A percentile compares a stretch with the other conserved stretches of the same genome.
Conservation (phyloP, 2,113 vertebrate species). For the Diadophis punctatus region DNA sequence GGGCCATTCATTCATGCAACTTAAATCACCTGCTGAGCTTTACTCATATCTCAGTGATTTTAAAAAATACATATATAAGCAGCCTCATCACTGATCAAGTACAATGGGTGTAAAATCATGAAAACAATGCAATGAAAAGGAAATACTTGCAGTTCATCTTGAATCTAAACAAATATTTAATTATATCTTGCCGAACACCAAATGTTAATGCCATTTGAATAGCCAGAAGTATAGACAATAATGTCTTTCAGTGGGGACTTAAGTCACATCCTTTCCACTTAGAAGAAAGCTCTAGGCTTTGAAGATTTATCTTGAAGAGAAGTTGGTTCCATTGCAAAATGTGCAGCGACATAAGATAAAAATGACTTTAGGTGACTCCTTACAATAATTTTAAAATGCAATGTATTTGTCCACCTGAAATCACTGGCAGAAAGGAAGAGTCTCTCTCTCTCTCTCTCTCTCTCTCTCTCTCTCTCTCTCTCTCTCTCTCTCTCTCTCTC, state of each 20-base stretch:
- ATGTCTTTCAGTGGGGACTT: constrained; percentile 15
- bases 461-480: constrained; percentile 14
- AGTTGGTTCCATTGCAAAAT: constrained; percentile 6
- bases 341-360: constrained; percentile 40
- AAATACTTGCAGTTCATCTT: neutral
- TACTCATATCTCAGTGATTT: neutral
- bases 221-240: neutral
- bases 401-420: constrained; percentile 58
- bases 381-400: constrained; percentile 52
- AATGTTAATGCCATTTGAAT: neutral
- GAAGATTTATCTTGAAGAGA: neutral
- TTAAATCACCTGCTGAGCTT: neutral
- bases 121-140: neutral
- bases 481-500: constrained; percentile 20
- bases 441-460: constrained; percentile 21
- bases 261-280: constrained; percentile 2
- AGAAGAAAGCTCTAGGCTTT: constrained; percentile 6
- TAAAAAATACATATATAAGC: neutral
- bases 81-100: neutral
- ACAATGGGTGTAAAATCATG: neutral
- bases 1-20: neutral
- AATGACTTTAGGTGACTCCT: constrained; percentile 37
- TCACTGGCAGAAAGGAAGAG: constrained; percentile 54
- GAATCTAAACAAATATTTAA: neutral
- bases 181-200: neutral